Percentiles rank a stretch among this genome's conserved stretches.
Conservation (phyloP, 2,888 invertebrate genomes). For the Laspeyria flexula region DNA sequence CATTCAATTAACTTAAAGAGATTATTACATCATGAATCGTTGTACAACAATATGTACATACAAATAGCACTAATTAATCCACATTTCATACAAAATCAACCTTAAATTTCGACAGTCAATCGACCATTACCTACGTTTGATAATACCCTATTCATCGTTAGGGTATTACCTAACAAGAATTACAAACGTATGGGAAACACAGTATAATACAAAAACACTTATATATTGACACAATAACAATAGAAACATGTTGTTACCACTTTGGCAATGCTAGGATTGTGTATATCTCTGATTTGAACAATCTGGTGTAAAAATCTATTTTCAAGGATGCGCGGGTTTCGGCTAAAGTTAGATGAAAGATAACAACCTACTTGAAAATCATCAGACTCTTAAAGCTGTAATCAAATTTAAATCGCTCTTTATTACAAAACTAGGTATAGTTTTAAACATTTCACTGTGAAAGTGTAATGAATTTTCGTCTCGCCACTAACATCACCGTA, state of each 20-base stretch:
- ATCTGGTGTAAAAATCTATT: neutral
- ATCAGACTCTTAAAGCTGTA: too few relatives aligned
- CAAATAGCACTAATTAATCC: conserved; percentile 43
- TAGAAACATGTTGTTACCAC: conserved; percentile 47
- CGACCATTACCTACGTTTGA: conserved; percentile 66
- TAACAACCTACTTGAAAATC: neutral
- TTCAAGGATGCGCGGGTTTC: neutral
- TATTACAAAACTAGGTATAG: too few relatives aligned
- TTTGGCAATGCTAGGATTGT: conserved; percentile 45
- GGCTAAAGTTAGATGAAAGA: neutral
- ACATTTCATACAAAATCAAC: conserved; percentile 36
- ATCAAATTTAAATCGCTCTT: too few relatives aligned
- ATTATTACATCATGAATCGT: conserved; percentile 35
- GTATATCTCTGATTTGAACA: neutral
- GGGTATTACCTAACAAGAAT: conserved; percentile 62
- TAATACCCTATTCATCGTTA: conserved; percentile 72
- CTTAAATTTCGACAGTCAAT: conserved; percentile 50
- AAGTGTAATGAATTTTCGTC: too few relatives aligned
- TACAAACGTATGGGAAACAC: conserved; percentile 65
- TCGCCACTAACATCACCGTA: too few relatives aligned
- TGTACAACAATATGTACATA: conserved; percentile 28
- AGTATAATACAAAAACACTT: conserved; percentile 54
- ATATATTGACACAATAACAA: conserved; percentile 68
- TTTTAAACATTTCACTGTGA: too few relatives aligned
- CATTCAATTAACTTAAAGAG: conserved; percentile 12